Evolutionary conservation across 2,797 vertebrate genomes (phyloP).

Genomic region (Hypotaenidia okinawae): DNA sequence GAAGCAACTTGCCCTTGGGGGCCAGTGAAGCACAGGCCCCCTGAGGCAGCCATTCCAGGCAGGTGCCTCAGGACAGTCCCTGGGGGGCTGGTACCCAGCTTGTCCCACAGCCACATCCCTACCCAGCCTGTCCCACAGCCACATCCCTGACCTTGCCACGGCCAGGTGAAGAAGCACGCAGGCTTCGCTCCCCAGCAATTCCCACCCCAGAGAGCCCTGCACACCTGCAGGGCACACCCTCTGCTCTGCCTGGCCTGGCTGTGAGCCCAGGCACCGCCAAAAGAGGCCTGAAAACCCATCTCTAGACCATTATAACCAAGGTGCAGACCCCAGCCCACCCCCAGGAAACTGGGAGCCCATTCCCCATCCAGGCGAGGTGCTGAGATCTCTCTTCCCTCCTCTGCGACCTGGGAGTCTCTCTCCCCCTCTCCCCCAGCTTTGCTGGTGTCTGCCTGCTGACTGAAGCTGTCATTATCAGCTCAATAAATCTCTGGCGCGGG

Average conservation of each 20-base stretch:
- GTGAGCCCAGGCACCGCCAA: background rate
- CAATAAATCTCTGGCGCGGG: constrained; percentile 92
- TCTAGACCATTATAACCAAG: background rate
- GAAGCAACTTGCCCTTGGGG: background rate
- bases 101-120: background rate
- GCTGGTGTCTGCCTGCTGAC: constrained; percentile 81
- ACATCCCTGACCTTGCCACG: background rate
- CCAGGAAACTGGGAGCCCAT: background rate
- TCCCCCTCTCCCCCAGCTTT: constrained; percentile 9
- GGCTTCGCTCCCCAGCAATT: background rate
- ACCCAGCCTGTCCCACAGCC: background rate
- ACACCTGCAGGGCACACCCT: background rate
- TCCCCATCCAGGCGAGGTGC: background rate
- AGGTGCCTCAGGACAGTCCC: background rate
- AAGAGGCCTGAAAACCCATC: rapidly evolving
- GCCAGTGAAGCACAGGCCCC: background rate
- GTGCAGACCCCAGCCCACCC: background rate
- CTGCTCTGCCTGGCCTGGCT: background rate
- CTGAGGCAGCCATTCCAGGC: background rate
- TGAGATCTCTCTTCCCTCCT: background rate
- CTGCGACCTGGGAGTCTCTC: constrained; percentile 36
- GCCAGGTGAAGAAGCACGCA: background rate
- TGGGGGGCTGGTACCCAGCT: background rate
- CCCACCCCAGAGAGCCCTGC: background rate
- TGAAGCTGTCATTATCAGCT: constrained; percentile 92